Percentiles rank a stretch among this genome's conserved stretches.
phyloP scores from a whole-genome alignment of 2,797 vertebrate species.

The Gadopsis marmoratus region DNA sequence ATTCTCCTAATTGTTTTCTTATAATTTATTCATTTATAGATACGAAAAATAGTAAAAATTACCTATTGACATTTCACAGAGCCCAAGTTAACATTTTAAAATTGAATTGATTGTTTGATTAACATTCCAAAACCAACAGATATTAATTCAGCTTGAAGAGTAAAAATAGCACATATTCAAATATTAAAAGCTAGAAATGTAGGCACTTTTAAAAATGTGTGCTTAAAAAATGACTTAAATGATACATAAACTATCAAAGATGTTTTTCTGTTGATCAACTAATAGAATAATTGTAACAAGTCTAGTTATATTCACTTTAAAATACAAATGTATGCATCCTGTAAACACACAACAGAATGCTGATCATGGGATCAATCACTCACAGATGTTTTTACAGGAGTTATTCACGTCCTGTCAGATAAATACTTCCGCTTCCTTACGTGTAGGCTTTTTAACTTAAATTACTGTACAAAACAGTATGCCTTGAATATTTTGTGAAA shows the following conservation, averaged over 20 bases:
- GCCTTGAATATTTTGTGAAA: background rate
- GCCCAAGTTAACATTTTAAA: background rate
- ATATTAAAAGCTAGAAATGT: background rate
- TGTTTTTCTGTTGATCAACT: background rate
- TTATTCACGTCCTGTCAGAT: background rate
- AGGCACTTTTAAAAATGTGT: background rate
- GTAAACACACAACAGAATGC: background rate
- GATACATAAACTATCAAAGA: background rate
- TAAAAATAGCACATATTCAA: rapidly evolving
- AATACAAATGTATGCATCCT: background rate
- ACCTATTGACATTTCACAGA: background rate
- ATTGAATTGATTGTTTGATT: background rate
- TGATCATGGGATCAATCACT: rapidly evolving
- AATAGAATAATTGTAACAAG: background rate
- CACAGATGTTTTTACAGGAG: background rate
- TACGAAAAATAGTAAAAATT: background rate
- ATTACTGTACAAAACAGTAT: background rate
- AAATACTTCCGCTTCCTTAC: background rate
- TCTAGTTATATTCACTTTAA: background rate
- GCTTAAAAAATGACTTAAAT: background rate
- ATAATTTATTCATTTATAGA: background rate
- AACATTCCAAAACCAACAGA: background rate
- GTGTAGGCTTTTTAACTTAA: background rate
- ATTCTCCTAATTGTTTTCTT: background rate
- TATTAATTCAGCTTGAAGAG: background rate